Base-by-base conservation (phyloP, 2,113 vertebrate genomes). In the Notarius quadriscutis region DNA sequence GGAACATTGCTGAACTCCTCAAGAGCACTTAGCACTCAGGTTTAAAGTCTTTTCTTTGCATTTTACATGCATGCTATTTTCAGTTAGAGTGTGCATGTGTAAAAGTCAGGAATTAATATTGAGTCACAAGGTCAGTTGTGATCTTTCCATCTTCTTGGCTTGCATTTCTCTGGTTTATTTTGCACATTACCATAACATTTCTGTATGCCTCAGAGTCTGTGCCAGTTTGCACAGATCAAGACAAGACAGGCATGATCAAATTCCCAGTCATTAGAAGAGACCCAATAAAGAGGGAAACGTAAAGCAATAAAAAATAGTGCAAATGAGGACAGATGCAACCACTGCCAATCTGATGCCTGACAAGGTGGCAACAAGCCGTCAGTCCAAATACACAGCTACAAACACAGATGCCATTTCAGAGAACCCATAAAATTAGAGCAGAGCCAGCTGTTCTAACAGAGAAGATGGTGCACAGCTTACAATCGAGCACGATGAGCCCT, bases 221-320 rank as follows among this genome's bases (percentile, higher is more conserved):
- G 74, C 58, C 78, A 87, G 83, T 85, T 81, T 72, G 34, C 55
- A 58, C 69, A 88, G 84, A 84, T 88, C 84, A 88, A 87, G 78
- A 89, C 15, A 50, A 88, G 81, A 86, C 84, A 86, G 74, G 84
- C 69, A 87, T 55, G 27, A 51, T 74, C 85, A 71, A 84, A 84
- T 58, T 62, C 60, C 22, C 71, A 72, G 84, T 67, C 71, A 77
- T 57, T 83, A 84, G 41, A 86, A 86, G n/a, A 50, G 53, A 34
- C 34, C 30, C 8, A 69, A 30, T 27, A 57, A 51, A 12, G 58
- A 82, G 50, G 30, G 51, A 55, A 83, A 65, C 27, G 10, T 67
- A 48, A 55, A 2, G 25, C 34, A 41, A 22, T 85, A 25, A 87
- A 62, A 53, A 53, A 83, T 48, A 57, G 34, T 53, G 34, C 58